Evolutionary conservation across 2,797 vertebrate species (phyloP).

Genomic region (Lacerta agilis): DNA sequence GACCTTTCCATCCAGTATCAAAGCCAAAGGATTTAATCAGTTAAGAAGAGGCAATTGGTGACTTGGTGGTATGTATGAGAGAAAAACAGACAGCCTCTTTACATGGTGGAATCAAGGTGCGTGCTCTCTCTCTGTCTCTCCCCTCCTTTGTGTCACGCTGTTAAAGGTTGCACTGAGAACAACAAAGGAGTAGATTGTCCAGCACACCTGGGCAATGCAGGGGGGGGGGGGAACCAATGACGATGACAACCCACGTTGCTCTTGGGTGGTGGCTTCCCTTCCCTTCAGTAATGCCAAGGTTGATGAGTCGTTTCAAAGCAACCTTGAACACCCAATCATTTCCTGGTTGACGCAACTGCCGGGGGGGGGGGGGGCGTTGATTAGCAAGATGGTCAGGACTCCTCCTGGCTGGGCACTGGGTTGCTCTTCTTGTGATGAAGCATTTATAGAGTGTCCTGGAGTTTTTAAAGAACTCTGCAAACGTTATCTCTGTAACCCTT

Average conservation of each 20-base stretch:
- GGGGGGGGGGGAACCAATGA: too few species aligned
- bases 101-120: not conserved
- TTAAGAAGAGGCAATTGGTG: not conserved
- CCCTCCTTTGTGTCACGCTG: not conserved
- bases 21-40: not conserved
- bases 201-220: not conserved
- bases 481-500: not conserved
- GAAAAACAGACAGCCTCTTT: not conserved
- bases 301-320: not conserved
- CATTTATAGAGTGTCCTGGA: not conserved
- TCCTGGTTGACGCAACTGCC: not conserved
- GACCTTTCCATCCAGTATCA: not conserved
- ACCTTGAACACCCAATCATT: not conserved
- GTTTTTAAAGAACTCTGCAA: not conserved
- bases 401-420: not conserved
- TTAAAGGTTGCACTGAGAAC: not conserved
- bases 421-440: too few species aligned
- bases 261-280: not conserved
- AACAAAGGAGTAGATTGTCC: constrained; percentile 21
- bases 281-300: not conserved
- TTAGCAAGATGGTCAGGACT: too few species aligned
- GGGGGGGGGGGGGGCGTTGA: too few species aligned
- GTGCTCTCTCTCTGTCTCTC: not conserved
- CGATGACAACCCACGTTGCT: not conserved
- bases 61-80: not conserved